Conservation (phyloP, 2,113 vertebrate species). For the Poeciliopsis retropinna region DNA sequence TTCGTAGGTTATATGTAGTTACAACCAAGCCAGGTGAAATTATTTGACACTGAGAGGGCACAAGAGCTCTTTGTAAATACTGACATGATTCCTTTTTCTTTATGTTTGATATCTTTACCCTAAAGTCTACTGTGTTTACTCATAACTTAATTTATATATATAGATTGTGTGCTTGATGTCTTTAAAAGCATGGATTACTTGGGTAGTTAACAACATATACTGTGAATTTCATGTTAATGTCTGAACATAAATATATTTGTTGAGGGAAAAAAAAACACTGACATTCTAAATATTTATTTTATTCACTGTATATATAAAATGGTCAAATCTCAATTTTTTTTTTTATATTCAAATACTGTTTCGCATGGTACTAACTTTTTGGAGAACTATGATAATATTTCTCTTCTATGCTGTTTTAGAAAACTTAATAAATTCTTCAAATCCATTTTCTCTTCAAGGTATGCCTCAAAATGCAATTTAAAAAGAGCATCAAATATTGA, state of each 20-base stretch:
- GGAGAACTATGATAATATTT: not conserved
- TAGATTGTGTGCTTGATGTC: not conserved
- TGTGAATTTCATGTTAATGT: not conserved
- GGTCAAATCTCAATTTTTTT: not conserved
- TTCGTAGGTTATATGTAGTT: not conserved
- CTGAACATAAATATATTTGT: not conserved
- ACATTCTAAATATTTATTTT: not conserved
- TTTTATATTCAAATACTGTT: not conserved
- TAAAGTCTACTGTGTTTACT: not conserved
- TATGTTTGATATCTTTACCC: not conserved
- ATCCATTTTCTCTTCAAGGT: conserved; percentile 8
- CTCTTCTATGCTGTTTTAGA: conserved; percentile 10
- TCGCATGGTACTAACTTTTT: not conserved
- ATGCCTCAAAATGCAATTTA: conserved; percentile 1
- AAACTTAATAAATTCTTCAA: not conserved
- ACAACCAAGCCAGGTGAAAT: no score
- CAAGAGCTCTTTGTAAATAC: no score
- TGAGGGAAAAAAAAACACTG: not conserved
- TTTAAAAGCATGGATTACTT: not conserved
- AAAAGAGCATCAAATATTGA: not conserved
- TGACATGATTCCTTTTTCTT: no score
- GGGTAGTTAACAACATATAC: not conserved
- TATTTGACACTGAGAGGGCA: no score
- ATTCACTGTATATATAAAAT: not conserved
- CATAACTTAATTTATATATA: not conserved